Conservation (phyloP, 1,140 invertebrate genomes). For the Homalodisca vitripennis region DNA sequence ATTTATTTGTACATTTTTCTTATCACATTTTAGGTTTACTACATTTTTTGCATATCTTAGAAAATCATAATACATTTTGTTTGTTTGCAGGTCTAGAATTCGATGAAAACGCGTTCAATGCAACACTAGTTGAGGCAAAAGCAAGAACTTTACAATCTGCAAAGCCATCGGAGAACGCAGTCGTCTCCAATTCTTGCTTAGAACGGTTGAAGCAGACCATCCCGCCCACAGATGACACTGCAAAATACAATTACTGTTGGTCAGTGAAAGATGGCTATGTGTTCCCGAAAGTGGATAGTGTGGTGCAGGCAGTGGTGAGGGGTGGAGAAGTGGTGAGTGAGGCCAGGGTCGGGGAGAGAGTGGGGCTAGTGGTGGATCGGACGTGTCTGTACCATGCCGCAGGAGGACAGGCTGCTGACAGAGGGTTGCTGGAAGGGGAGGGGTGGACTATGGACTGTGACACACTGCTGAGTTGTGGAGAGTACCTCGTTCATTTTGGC, state of each 20-base stretch:
- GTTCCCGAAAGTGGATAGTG: constrained; percentile 57
- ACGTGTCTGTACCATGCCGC: constrained; percentile 80
- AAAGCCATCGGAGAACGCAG: background rate
- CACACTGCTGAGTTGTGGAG: constrained; percentile 62
- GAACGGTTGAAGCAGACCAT: constrained; percentile 46
- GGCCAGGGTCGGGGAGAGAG: constrained; percentile 39
- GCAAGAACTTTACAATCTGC: constrained; percentile 32
- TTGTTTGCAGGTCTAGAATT: constrained; percentile 57
- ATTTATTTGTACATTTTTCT: too few relatives aligned
- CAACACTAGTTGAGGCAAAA: constrained; percentile 57
- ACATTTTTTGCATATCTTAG: too few relatives aligned
- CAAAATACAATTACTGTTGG: constrained; percentile 66
- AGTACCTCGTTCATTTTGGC: constrained; percentile 74
- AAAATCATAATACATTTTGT: background rate
- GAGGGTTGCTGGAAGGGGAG: constrained; percentile 58
- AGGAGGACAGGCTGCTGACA: constrained; percentile 77
- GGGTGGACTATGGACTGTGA: constrained; percentile 38
- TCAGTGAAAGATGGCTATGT: constrained; percentile 49
- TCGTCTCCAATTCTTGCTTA: background rate
- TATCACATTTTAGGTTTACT: too few relatives aligned
- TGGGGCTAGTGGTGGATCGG: constrained; percentile 61
- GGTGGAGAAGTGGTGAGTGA: constrained; percentile 54
- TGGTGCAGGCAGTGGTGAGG: constrained; percentile 60
- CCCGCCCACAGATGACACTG: constrained; percentile 60
- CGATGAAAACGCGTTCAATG: constrained; percentile 58